Percentiles rank a stretch among this genome's conserved stretches.
Conservation (phyloP, 1,140 invertebrate species). For the Saccostrea echinata region DNA sequence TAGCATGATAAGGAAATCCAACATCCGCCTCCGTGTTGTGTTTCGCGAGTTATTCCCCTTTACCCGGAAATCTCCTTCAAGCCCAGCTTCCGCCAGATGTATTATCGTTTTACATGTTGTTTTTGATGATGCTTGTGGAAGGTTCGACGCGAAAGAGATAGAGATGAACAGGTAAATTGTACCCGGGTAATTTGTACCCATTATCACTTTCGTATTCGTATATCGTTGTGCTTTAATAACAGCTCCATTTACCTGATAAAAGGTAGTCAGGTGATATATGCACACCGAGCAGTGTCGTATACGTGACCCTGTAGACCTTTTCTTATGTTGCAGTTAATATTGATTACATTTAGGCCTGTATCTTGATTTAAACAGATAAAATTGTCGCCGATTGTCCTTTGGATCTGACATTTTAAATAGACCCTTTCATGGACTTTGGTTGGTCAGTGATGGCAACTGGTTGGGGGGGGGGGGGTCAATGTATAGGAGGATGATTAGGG, state of each 20-base stretch:
- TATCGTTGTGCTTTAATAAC: neutral
- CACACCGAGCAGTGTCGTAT: no score
- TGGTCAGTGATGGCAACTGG: no score
- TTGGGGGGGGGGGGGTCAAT: neutral
- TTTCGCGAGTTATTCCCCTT: constrained; percentile 39
- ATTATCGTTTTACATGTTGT: constrained; percentile 20
- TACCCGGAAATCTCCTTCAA: constrained; percentile 39
- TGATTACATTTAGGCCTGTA: neutral
- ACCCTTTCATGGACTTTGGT: neutral
- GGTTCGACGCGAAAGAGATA: neutral
- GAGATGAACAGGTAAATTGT: constrained; percentile 22
- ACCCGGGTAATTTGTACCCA: neutral
- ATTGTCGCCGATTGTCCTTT: neutral
- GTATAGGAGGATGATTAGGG: no score
- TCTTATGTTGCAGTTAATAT: neutral
- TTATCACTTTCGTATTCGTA: neutral
- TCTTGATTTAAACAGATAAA: neutral
- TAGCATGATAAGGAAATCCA: no score
- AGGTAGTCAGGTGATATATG: neutral
- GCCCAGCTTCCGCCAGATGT: constrained; percentile 22
- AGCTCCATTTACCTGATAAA: neutral
- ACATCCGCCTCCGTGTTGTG: neutral
- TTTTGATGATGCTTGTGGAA: constrained; percentile 26
- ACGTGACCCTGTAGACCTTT: neutral
- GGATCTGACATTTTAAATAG: neutral